These are phyloP conservation scores for Premnoplex brunnescens DNA, from an alignment of 2,797 vertebrate genomes.

Conservation along the genomic window DNA sequence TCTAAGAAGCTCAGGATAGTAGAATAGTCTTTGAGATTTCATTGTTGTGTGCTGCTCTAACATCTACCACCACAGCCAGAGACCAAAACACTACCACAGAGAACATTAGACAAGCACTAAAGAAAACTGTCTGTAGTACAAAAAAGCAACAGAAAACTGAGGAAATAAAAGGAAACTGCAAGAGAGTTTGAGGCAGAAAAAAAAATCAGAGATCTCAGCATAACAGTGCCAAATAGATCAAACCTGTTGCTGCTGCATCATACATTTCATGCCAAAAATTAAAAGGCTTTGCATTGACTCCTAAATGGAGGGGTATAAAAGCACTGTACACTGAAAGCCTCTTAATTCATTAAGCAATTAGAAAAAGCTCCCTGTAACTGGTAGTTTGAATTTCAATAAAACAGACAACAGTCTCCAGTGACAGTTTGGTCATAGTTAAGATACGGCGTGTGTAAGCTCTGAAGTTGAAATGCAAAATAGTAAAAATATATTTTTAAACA, in stretches of 20 bases:
- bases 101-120: not conserved
- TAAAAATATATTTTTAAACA: not conserved
- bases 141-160: not conserved
- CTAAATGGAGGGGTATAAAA: not conserved
- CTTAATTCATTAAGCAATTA: not conserved
- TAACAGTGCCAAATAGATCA: not conserved
- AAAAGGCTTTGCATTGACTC: not conserved
- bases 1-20: not conserved
- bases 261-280: not conserved
- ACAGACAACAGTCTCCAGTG: not conserved
- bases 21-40: not conserved
- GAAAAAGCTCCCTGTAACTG: not conserved
- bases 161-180: not conserved
- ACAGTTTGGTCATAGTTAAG: not conserved
- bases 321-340: not conserved
- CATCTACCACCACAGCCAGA: not conserved
- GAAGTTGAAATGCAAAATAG: not conserved
- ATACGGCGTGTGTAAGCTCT: not conserved
- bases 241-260: not conserved
- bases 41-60: not conserved
- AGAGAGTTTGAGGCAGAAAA: not conserved
- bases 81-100: not conserved
- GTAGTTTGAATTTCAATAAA: not conserved
- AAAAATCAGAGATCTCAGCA: not conserved
- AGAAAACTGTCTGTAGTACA: not conserved